Conservation (phyloP, 2,797 vertebrate species). For the Thaleichthys pacificus region DNA sequence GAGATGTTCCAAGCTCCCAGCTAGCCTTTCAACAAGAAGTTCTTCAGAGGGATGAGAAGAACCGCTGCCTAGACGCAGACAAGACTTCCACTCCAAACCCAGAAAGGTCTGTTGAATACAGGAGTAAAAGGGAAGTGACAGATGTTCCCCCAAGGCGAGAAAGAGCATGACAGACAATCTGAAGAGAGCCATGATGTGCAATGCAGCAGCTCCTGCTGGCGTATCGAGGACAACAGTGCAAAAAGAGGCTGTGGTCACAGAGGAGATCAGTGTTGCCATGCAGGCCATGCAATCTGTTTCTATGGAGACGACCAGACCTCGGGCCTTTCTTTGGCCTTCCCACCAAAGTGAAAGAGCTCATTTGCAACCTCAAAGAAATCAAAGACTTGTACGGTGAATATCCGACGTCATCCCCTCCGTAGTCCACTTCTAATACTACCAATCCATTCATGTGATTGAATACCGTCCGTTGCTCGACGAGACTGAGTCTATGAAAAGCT, state of each 20-base stretch:
- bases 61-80: slow-evolving; percentile 28
- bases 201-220: slow-evolving; percentile 76
- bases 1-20: slow-evolving; percentile 81
- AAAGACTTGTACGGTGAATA: slow-evolving; percentile 87
- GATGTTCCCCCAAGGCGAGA: slow-evolving; percentile 46
- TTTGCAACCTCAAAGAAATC: slow-evolving; percentile 84
- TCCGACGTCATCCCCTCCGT: background rate
- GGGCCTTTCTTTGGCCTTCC: slow-evolving; percentile 97
- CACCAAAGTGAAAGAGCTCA: slow-evolving; percentile 88
- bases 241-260: slow-evolving; percentile 80
- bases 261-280: slow-evolving; percentile 84
- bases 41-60: slow-evolving; percentile 36
- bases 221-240: slow-evolving; percentile 76
- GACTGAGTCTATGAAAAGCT: background rate
- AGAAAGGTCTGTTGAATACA: background rate
- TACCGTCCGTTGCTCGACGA: too few species aligned
- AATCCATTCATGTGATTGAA: too few species aligned
- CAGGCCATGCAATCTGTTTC: slow-evolving; percentile 74
- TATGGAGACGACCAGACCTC: slow-evolving; percentile 72
- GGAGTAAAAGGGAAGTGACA: slow-evolving; percentile 5
- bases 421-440: background rate
- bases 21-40: slow-evolving; percentile 65
- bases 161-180: slow-evolving; percentile 84
- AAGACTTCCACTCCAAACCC: slow-evolving; percentile 40
- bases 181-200: slow-evolving; percentile 86